These are phyloP conservation scores for Xanthostigma xanthostigma DNA, from an alignment of 2,888 invertebrate genomes.

Conservation along the genomic window DNA sequence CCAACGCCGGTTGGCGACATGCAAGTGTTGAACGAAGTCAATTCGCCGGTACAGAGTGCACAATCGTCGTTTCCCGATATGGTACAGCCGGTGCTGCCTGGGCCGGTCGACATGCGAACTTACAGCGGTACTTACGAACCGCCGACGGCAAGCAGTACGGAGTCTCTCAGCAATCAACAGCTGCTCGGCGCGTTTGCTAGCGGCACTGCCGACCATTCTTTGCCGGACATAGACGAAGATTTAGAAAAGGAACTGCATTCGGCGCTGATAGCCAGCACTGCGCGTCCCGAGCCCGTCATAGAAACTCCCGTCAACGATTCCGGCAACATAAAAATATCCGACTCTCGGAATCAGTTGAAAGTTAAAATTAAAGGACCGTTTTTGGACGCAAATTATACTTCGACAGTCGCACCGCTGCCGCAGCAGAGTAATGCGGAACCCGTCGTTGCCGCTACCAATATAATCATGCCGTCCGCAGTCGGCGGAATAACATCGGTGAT, in stretches of 20 bases:
- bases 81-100: slow-evolving; percentile 62
- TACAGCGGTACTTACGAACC: slow-evolving; percentile 51
- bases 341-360: slow-evolving; percentile 74
- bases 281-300: slow-evolving; percentile 30
- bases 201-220: slow-evolving; percentile 51
- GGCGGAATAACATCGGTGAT: slow-evolving; percentile 32
- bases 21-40: slow-evolving; percentile 13
- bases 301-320: slow-evolving; percentile 31
- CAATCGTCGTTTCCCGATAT: slow-evolving; percentile 37
- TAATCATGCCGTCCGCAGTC: slow-evolving; percentile 27
- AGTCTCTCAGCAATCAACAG: slow-evolving; percentile 38
- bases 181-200: slow-evolving; percentile 49
- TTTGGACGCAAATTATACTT: slow-evolving; percentile 58
- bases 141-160: slow-evolving; percentile 39
- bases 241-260: slow-evolving; percentile 61
- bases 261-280: slow-evolving; percentile 43
- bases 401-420: slow-evolving; percentile 39
- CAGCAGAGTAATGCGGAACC: slow-evolving; percentile 35
- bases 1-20: slow-evolving; percentile 32
- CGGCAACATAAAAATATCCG: slow-evolving; percentile 50
- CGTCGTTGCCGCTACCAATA: slow-evolving; percentile 25
- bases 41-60: slow-evolving; percentile 20
- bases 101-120: slow-evolving; percentile 81
- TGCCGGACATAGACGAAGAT: slow-evolving; percentile 58
- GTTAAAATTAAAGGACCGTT: slow-evolving; percentile 84